Base-by-base conservation (phyloP, 2,797 vertebrate genomes). In the Lagodon rhomboides region DNA sequence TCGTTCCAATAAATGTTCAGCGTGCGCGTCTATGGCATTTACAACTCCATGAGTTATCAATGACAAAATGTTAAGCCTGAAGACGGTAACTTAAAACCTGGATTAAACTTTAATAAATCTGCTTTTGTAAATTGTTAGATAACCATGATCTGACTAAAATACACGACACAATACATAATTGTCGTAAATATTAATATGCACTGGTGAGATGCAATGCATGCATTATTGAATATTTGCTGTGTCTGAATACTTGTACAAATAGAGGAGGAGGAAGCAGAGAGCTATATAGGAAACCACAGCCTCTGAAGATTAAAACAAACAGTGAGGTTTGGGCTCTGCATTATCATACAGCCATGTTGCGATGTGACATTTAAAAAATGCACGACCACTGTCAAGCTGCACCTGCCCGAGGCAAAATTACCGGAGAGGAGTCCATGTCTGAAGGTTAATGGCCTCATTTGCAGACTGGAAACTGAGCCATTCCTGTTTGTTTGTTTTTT, bases 401-500 rank as follows among this genome's bases (percentile, higher is more conserved):
- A 5, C 34, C 73, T 83, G 77, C 81, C 77, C 59, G n/a, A 67
- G 79, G 73, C 59, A 11, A 41, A 63, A 47, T 9, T 34, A 22
- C 10, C 25, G 8, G 43, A 25, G 53, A 27, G 46, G 18, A 63
- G 30, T 46, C 18, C 0, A 3, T 62, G 38, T 61, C 62, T 86
- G 56, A 85, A 76, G 59, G 72, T 81, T 58, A 85, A 89, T 71
- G 54, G 55, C 6, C 18, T 54, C 23, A 64, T 73, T 78, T 78
- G n/a, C 38, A 43, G 41, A 64, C 55, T 62, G 20, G 17, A 86
- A 80, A 65, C 15, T 4, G 20, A 79, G 44, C 23, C 38, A 30
- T 55, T 80, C 51, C 22, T 34, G 44, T 78, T 71, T 53, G 4
- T 66, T 51, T 76, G 15, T 46, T 55, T 25, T 56, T 6, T 13